Percentiles rank a stretch among this genome's conserved stretches.
Evolutionary conservation across 2,888 invertebrate species (phyloP).

Genomic region (Cantharis rufa): DNA sequence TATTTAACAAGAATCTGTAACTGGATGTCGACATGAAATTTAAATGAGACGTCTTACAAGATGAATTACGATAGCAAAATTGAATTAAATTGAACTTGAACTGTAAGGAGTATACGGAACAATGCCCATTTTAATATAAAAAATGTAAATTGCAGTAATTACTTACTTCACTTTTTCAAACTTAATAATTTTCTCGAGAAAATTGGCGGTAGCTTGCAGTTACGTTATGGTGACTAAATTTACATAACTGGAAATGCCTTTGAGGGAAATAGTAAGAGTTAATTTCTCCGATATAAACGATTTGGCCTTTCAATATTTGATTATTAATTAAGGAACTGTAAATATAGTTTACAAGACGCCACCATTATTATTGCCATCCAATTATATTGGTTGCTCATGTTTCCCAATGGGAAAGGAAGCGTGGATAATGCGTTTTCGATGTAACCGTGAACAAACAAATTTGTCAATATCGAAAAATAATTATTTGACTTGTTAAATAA

Average conservation of each 20-base stretch:
- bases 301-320: conserved; percentile 14
- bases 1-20: neutral
- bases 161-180: neutral
- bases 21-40: neutral
- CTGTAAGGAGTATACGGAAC: neutral
- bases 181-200: neutral
- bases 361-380: neutral
- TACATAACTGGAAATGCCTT: neutral
- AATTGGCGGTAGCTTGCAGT: neutral
- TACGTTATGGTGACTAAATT: neutral
- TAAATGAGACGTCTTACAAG: neutral
- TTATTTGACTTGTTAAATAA: neutral
- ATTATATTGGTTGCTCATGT: neutral
- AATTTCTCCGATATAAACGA: conserved; percentile 8
- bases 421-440: neutral
- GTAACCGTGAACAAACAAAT: neutral
- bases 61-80: neutral
- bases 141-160: neutral
- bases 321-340: conserved; percentile 14
- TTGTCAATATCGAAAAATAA: neutral
- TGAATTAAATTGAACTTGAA: neutral
- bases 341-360: conserved; percentile 3
- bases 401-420: neutral
- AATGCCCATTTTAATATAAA: neutral
- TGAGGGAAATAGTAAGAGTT: neutral